Base-by-base conservation (phyloP, 2,888 invertebrate species). In the Mellilla xanthometata region DNA sequence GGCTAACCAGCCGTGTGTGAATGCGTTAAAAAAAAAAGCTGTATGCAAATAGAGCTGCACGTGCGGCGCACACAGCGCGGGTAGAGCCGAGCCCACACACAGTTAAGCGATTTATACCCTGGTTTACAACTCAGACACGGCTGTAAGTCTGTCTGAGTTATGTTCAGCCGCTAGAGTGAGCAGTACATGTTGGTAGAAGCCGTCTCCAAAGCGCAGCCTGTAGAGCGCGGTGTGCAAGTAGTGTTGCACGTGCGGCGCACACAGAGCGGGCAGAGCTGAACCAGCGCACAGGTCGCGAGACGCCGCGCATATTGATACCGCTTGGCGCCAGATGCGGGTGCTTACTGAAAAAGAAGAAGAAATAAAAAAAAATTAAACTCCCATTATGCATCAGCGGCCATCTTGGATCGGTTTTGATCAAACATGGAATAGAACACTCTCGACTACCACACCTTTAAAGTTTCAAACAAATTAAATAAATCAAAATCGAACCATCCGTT, bases 261-360 rank as follows among this genome's bases (percentile, higher is more conserved):
- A 76, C 30, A 42, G 23, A 13, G 32, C 31, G 1, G 45, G 32
- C 6, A 52, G 30, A 1, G 59, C 23, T n/a, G 61, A 44, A 29
- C 44, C 61, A 10, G 62, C 40, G 60, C 87, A 79, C 22, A 81
- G 49, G 2, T 76, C 80, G 2, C 84, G 75, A 0, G 84, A 65
- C 56, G 86, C 91, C 48, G 90, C 86, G 65, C 94, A 93, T 12
- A 93, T 75, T 8, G 89, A 70, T n/a, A 92, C 72, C 3, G 92
- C 92, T 24, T 91, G 90, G n/a, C 90, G 90, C 94, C 94, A 94
- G 54, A 94, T 91, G 0, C 92, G 91, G 55, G 91, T 91, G 70
- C 74, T 71, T 72, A 89, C 90, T 81, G 15, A 6, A 19, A 19
- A 5, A 19, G 15, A 19, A 6, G 15, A n/a, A n/a, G n/a, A n/a